These are phyloP conservation scores for Chromobotia macracanthus DNA, from an alignment of 2,797 vertebrate genomes.

Conservation along the genomic window DNA sequence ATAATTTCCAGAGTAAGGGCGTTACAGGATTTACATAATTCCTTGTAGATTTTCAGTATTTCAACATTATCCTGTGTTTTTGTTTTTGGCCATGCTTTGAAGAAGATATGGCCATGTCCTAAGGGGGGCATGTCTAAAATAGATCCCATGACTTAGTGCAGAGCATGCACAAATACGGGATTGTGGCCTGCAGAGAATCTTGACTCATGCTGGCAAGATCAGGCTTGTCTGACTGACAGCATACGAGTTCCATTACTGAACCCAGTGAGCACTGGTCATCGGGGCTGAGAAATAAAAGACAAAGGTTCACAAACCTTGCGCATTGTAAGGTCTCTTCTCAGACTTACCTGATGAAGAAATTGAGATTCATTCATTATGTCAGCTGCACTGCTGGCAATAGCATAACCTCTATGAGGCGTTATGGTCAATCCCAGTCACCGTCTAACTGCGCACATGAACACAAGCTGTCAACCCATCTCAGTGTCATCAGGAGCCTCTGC, in stretches of 20 bases:
- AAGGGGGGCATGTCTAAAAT: slow-evolving; percentile 77
- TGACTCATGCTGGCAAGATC: slow-evolving; percentile 82
- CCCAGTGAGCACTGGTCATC: slow-evolving; percentile 66
- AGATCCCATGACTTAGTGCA: slow-evolving; percentile 77
- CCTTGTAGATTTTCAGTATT: slow-evolving; percentile 80
- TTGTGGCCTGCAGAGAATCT: slow-evolving; percentile 78
- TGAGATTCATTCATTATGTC: slow-evolving; percentile 74
- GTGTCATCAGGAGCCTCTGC: slow-evolving; percentile 52
- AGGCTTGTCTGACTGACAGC: slow-evolving; percentile 76
- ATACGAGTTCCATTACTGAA: slow-evolving; percentile 73
- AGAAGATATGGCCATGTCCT: slow-evolving; percentile 77
- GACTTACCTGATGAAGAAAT: slow-evolving; percentile 63
- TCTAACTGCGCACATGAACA: slow-evolving; percentile 74
- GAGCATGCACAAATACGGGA: slow-evolving; percentile 76
- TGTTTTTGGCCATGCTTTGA: no score
- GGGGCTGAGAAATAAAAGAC: slow-evolving; percentile 56
- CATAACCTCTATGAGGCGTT: slow-evolving; percentile 77
- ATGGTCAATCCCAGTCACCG: slow-evolving; percentile 76
- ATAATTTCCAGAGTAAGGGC: slow-evolving; percentile 61
- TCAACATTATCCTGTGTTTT: slow-evolving; percentile 68
- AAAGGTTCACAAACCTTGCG: slow-evolving; percentile 9
- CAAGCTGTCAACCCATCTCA: slow-evolving; percentile 77
- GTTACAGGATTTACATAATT: slow-evolving; percentile 77
- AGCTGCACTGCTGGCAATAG: slow-evolving; percentile 78
- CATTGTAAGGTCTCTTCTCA: slow-evolving; percentile 45